Conservation (phyloP, 2,113 vertebrate species). For the Nerophis ophidion region DNA sequence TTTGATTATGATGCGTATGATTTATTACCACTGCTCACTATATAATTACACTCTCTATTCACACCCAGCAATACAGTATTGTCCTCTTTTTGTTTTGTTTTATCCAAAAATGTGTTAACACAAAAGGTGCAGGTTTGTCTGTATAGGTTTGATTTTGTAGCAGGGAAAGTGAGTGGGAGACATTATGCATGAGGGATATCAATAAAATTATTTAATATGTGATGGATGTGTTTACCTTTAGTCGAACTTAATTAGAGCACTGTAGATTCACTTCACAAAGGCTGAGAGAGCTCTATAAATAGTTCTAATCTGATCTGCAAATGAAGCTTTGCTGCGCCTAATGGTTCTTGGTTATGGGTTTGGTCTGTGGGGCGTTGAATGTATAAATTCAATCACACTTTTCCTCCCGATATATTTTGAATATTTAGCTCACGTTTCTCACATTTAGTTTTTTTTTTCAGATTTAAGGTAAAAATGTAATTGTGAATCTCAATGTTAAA, state of each 20-base stretch:
- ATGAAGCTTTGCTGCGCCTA: constrained; percentile 20
- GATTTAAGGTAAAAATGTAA: too few relatives aligned
- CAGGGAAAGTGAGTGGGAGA: constrained; percentile 23
- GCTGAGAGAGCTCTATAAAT: constrained; percentile 5
- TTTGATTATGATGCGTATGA: constrained; percentile 71
- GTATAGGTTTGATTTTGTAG: constrained; percentile 34
- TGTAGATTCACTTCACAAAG: constrained; percentile 29
- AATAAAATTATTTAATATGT: constrained; percentile 53
- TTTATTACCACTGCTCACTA: constrained; percentile 68
- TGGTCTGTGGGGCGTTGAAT: too few relatives aligned
- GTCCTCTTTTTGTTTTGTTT: constrained; percentile 27
- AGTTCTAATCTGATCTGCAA: constrained; percentile 34
- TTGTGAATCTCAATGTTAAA: too few relatives aligned
- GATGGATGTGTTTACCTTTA: constrained; percentile 69
- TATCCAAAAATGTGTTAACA: constrained; percentile 26
- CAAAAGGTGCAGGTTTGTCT: constrained; percentile 14
- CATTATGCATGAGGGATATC: constrained; percentile 28
- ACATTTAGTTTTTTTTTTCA: too few relatives aligned
- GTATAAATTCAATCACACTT: too few relatives aligned
- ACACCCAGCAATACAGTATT: constrained; percentile 48
- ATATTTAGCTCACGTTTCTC: too few relatives aligned
- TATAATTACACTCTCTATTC: constrained; percentile 64
- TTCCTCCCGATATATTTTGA: too few relatives aligned
- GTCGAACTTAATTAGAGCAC: constrained; percentile 41
- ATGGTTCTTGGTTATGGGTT: constrained; percentile 14